Conservation (phyloP, 2,797 vertebrate species). For the Rhinophrynus dorsalis region DNA sequence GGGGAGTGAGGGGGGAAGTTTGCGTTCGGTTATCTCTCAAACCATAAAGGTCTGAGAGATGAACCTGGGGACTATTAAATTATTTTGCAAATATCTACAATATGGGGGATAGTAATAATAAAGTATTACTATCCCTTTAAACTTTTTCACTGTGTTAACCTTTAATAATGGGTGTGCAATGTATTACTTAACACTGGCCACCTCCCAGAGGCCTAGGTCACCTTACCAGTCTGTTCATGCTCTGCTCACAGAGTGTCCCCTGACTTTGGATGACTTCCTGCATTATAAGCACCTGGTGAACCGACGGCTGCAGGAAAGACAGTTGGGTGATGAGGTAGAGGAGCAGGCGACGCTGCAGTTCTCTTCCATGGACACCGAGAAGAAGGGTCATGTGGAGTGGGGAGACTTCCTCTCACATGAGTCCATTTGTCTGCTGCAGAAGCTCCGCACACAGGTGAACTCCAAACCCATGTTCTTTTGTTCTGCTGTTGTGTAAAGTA, state of each 20-base stretch:
- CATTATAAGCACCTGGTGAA: conserved; percentile 90
- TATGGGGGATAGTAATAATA: no score
- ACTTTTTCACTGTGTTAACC: no score
- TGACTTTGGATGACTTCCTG: conserved; percentile 90
- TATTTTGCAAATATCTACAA: no score
- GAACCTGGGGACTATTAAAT: no score
- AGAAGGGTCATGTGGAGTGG: conserved; percentile 89
- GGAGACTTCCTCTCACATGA: conserved; percentile 91
- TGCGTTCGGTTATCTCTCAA: no score
- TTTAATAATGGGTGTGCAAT: neutral
- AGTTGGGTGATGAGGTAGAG: conserved; percentile 83
- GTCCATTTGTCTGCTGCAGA: conserved; percentile 86
- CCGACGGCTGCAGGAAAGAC: conserved; percentile 82
- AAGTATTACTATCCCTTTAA: no score
- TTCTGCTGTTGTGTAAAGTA: no score
- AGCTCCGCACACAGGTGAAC: conserved; percentile 83
- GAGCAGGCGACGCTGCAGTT: conserved; percentile 87
- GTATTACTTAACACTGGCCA: neutral
- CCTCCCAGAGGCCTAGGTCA: no score
- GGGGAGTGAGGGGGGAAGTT: no score
- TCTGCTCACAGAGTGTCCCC: conserved; percentile 84
- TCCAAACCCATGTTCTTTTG: no score
- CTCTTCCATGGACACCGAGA: conserved; percentile 83
- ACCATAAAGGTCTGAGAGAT: no score
- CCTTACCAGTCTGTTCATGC: no score